Percentiles rank a stretch among this genome's conserved stretches.
phyloP scores from a whole-genome alignment of 2,888 invertebrate genomes.

The Nymphalis c-album region DNA sequence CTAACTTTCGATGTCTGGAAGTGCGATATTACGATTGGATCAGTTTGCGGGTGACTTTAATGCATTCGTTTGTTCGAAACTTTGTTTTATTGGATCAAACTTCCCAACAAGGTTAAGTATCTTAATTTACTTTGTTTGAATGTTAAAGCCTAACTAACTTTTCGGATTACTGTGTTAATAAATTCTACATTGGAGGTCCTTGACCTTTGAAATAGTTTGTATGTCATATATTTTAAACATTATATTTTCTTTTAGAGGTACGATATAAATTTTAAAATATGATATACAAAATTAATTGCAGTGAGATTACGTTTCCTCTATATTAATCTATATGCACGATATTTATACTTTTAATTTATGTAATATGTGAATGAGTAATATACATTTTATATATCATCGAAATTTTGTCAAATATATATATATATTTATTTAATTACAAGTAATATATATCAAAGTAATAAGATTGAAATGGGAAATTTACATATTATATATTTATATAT shows the following conservation, averaged over 20 bases:
- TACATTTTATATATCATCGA: too few relatives aligned
- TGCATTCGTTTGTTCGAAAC: slow-evolving; percentile 80
- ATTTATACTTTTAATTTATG: too few relatives aligned
- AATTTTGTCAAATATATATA: too few relatives aligned
- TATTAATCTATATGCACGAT: too few relatives aligned
- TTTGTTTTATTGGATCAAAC: slow-evolving; percentile 77
- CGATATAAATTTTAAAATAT: background rate
- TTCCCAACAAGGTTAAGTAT: slow-evolving; percentile 70
- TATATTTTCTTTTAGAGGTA: background rate
- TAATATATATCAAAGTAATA: too few relatives aligned
- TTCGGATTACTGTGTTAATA: slow-evolving; percentile 42
- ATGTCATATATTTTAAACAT: background rate
- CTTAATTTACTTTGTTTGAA: slow-evolving; percentile 60
- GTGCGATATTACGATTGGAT: slow-evolving; percentile 80
- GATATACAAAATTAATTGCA: too few relatives aligned
- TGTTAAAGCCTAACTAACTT: slow-evolving; percentile 49
- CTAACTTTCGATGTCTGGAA: slow-evolving; percentile 80
- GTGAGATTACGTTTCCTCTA: too few relatives aligned
- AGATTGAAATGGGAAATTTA: too few relatives aligned
- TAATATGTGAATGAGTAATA: too few relatives aligned
- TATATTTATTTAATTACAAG: too few relatives aligned
- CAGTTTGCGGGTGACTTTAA: slow-evolving; percentile 77
- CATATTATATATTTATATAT: too few relatives aligned
- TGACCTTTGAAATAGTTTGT: slow-evolving; percentile 21
- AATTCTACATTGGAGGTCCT: slow-evolving; percentile 31